These are phyloP conservation scores for Tineola bisselliella DNA, from an alignment of 2,888 invertebrate genomes.

Conservation along the genomic window DNA sequence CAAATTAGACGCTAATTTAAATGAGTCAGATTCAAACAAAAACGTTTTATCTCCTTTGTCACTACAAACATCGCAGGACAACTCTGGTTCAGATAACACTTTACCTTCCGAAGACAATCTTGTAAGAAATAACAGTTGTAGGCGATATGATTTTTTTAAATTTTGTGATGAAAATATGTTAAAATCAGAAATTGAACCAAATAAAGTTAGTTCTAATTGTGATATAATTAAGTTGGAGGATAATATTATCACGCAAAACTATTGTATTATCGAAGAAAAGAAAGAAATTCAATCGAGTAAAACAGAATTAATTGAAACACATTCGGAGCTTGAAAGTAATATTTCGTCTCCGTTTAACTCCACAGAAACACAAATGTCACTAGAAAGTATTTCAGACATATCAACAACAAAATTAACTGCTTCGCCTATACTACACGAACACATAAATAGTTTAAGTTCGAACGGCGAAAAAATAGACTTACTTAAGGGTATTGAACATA, in stretches of 20 bases:
- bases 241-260: not conserved
- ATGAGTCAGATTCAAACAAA: constrained; percentile 26
- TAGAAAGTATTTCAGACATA: not conserved
- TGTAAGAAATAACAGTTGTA: constrained; percentile 29
- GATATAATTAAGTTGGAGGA: constrained; percentile 1
- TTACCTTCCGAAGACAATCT: constrained; percentile 36
- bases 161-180: constrained; percentile 58
- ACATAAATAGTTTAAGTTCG: constrained; percentile 24
- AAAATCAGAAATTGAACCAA: constrained; percentile 20
- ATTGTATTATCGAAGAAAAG: not conserved
- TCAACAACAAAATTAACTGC: constrained; percentile 36
- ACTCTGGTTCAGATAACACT: constrained; percentile 30
- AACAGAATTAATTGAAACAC: not conserved
- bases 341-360: not conserved
- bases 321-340: not conserved
- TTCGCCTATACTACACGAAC: constrained; percentile 42
- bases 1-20: constrained; percentile 21
- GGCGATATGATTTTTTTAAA: constrained; percentile 34
- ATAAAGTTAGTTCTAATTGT: not conserved
- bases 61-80: not conserved
- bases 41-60: not conserved
- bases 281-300: not conserved
- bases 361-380: not conserved
- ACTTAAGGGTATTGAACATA: constrained; percentile 64
- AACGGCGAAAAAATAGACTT: constrained; percentile 54